Percentiles rank a stretch among this genome's conserved stretches.
phyloP scores from a whole-genome alignment of 2,888 invertebrate species.

The Hypercompe scribonia region DNA sequence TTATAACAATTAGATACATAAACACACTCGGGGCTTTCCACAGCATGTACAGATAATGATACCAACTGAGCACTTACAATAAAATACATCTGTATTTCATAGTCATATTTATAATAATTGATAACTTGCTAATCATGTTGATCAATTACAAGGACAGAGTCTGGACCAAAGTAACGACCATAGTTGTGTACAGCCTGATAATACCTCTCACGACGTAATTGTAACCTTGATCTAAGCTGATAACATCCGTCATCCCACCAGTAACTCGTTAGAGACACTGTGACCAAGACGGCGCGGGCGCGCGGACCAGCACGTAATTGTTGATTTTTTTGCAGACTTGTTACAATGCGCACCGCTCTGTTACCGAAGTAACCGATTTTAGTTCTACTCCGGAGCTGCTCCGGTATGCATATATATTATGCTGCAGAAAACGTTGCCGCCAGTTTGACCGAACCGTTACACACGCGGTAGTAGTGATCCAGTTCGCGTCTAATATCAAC shows the following conservation, averaged over 20 bases:
- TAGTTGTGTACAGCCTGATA: constrained; percentile 49
- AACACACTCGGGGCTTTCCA: constrained; percentile 3
- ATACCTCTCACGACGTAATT: constrained; percentile 48
- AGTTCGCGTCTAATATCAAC: constrained; percentile 14
- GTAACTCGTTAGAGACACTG: constrained; percentile 33
- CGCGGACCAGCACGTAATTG: constrained; percentile 53
- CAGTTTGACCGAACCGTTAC: constrained; percentile 57
- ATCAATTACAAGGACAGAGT: constrained; percentile 24
- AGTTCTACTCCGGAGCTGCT: constrained; percentile 65
- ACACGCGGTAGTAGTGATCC: constrained; percentile 50
- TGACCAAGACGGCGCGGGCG: constrained; percentile 54
- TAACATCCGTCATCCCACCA: constrained; percentile 53
- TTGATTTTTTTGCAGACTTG: constrained; percentile 66
- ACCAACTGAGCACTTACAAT: constrained; percentile 15
- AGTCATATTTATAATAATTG: constrained; percentile 9
- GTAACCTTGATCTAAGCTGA: constrained; percentile 59
- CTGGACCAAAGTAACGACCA: constrained; percentile 35
- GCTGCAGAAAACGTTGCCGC: constrained; percentile 53
- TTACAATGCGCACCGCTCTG: constrained; percentile 58
- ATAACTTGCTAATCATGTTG: constrained; percentile 40
- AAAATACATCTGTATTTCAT: constrained; percentile 8
- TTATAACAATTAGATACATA: no score
- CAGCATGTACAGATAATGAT: constrained; percentile 20
- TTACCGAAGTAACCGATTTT: constrained; percentile 62
- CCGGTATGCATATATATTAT: constrained; percentile 75